phyloP scores from a whole-genome alignment of 1,140 invertebrate species.

The Spodoptera frugiperda region DNA sequence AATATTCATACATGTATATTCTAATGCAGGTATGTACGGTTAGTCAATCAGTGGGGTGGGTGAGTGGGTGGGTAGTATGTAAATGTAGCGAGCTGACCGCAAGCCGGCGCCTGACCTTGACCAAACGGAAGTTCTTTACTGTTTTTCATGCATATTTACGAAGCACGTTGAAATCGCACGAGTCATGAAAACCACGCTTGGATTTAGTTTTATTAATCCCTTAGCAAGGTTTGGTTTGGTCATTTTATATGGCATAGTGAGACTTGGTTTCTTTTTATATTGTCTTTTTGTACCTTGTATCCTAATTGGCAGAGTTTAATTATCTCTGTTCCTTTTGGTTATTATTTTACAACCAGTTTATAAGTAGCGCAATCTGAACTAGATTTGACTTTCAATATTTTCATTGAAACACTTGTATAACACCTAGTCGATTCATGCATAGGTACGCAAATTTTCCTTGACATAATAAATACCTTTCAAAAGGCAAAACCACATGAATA shows the following conservation, averaged over 20 bases:
- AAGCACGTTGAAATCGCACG: constrained; percentile 30
- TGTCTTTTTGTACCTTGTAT: background rate
- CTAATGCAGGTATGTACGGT: background rate
- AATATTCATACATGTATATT: no score
- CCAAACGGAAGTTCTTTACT: constrained; percentile 54
- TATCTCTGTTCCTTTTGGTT: no score
- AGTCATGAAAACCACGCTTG: constrained; percentile 8
- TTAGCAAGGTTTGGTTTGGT: background rate
- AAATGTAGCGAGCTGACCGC: constrained; percentile 50
- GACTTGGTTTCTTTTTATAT: background rate
- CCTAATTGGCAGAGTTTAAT: no score
- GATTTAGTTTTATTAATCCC: constrained; percentile 11
- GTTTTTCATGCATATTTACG: constrained; percentile 54
- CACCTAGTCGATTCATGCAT: no score
- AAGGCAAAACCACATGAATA: no score
- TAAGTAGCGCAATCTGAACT: no score
- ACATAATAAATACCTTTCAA: no score
- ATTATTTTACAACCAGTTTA: no score
- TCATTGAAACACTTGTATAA: no score
- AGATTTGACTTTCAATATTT: no score
- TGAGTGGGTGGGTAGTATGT: constrained; percentile 41
- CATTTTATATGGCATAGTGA: background rate
- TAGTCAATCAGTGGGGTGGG: background rate
- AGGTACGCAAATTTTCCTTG: no score
- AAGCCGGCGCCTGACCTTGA: constrained; percentile 54